Percentiles rank a stretch among this genome's conserved stretches.
These are phyloP conservation scores for Drosophila aff. DNA, from an alignment of 1,140 invertebrate species.

Conservation along the genomic window DNA sequence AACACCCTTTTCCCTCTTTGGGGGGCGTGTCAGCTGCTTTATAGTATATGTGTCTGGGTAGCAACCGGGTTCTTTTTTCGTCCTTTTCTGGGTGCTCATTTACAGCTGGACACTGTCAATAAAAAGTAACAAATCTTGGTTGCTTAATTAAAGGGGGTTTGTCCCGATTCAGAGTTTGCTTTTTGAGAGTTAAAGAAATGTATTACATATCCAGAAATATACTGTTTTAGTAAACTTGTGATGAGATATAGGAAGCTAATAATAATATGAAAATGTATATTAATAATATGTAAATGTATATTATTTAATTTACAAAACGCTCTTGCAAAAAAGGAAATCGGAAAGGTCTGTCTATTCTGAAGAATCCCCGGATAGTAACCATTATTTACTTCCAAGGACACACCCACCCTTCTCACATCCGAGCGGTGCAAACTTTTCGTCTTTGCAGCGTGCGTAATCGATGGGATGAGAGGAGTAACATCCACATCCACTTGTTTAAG, in stretches of 20 bases:
- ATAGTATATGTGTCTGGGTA: slow-evolving; percentile 24
- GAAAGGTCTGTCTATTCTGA: slow-evolving; percentile 23
- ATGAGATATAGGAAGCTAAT: too few relatives aligned
- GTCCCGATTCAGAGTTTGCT: not conserved
- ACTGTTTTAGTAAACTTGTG: not conserved
- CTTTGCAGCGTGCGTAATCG: slow-evolving; percentile 30
- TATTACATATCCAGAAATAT: not conserved
- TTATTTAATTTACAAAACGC: too few relatives aligned
- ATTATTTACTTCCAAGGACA: slow-evolving; percentile 71
- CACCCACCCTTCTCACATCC: slow-evolving; percentile 5
- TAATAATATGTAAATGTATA: too few relatives aligned
- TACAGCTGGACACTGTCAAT: not conserved
- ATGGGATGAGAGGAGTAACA: slow-evolving; percentile 29
- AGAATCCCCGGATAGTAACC: slow-evolving; percentile 61
- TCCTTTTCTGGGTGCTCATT: not conserved
- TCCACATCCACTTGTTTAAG: slow-evolving; percentile 48
- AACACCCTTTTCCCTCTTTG: slow-evolving; percentile 31
- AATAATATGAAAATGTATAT: too few relatives aligned
- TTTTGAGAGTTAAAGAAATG: not conserved
- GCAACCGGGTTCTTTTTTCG: slow-evolving; percentile 33
- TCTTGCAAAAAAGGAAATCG: slow-evolving; percentile 4
- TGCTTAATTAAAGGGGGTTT: not conserved
- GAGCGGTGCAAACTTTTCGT: slow-evolving; percentile 21
- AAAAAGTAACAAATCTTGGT: not conserved
- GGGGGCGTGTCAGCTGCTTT: slow-evolving; percentile 12